Evolutionary conservation across 2,797 vertebrate species (phyloP).

Genomic region (Falco rusticolus): DNA sequence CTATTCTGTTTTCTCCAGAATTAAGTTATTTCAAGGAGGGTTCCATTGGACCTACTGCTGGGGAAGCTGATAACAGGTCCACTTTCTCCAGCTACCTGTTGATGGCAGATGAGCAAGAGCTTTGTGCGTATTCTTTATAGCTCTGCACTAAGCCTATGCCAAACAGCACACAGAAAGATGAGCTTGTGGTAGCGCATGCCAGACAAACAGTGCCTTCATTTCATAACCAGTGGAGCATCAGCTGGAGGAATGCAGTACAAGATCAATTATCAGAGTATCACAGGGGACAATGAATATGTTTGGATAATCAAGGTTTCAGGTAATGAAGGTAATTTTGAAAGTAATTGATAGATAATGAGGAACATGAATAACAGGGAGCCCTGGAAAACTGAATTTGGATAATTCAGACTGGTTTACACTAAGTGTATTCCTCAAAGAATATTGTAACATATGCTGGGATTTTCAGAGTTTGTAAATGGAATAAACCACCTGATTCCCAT

Average conservation of each 20-base stretch:
- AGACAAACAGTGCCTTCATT: not conserved
- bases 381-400: slow-evolving; percentile 21
- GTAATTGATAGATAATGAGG: slow-evolving; percentile 59
- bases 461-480: not conserved
- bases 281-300: not conserved
- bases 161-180: not conserved
- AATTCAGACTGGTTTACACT: not conserved
- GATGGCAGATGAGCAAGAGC: not conserved
- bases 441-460: not conserved
- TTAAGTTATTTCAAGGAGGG: not conserved
- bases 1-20: not conserved
- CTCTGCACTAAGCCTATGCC: not conserved
- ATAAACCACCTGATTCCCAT: not conserved
- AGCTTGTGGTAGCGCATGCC: not conserved
- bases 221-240: slow-evolving; percentile 2
- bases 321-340: slow-evolving; percentile 55
- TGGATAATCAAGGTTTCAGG: slow-evolving; percentile 45
- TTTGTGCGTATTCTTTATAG: not conserved
- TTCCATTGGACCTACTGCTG: not conserved
- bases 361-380: slow-evolving; percentile 52
- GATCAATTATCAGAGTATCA: slow-evolving; percentile 49
- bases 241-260: not conserved
- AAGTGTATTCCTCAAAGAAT: not conserved
- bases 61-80: not conserved
- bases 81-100: not conserved